A percentile compares a stretch with the other conserved stretches of the same genome.
These are phyloP conservation scores for Drosophila subsilvestris DNA, from an alignment of 2,888 invertebrate genomes.

Conservation along the genomic window DNA sequence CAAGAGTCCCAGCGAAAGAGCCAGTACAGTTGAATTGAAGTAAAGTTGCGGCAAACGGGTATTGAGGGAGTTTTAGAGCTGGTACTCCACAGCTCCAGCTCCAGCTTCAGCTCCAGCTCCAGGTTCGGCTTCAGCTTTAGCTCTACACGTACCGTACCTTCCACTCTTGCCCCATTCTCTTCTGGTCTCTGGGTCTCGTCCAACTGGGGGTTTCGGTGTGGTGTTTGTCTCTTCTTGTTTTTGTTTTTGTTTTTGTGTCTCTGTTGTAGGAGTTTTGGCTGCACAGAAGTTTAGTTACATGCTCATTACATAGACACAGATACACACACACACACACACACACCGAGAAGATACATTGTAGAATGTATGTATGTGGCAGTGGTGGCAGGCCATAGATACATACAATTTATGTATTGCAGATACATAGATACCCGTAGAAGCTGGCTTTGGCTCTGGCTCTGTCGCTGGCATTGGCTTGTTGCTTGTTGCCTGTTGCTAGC, in stretches of 20 bases:
- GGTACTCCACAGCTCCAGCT: slow-evolving; percentile 13
- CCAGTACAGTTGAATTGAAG: slow-evolving; percentile 75
- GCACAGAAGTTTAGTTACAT: slow-evolving; percentile 77
- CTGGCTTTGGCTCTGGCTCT: slow-evolving; percentile 21
- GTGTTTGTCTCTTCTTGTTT: slow-evolving; percentile 33
- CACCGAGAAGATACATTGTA: slow-evolving; percentile 31
- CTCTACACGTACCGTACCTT: slow-evolving; percentile 13
- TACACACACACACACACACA: slow-evolving; percentile 26
- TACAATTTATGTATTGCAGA: slow-evolving; percentile 77
- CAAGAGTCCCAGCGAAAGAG: slow-evolving; percentile 40
- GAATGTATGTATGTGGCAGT: slow-evolving; percentile 40
- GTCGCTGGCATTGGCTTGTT: slow-evolving; percentile 11
- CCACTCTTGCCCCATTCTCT: background rate
- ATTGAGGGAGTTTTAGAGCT: slow-evolving; percentile 68
- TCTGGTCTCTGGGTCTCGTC: slow-evolving; percentile 14
- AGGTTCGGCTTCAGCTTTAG: slow-evolving; percentile 8
- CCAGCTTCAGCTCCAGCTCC: slow-evolving; percentile 2
- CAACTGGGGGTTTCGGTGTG: slow-evolving; percentile 38
- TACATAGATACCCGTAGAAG: slow-evolving; percentile 66
- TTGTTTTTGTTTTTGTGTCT: slow-evolving; percentile 51
- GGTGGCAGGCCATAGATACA: slow-evolving; percentile 63
- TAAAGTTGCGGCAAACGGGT: slow-evolving; percentile 76
- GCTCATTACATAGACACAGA: slow-evolving; percentile 74
- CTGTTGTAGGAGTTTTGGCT: slow-evolving; percentile 77
- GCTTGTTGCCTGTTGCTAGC: slow-evolving; percentile 35